phyloP scores from a whole-genome alignment of 2,113 vertebrate genomes.

The Protobothrops flavoviridis region DNA sequence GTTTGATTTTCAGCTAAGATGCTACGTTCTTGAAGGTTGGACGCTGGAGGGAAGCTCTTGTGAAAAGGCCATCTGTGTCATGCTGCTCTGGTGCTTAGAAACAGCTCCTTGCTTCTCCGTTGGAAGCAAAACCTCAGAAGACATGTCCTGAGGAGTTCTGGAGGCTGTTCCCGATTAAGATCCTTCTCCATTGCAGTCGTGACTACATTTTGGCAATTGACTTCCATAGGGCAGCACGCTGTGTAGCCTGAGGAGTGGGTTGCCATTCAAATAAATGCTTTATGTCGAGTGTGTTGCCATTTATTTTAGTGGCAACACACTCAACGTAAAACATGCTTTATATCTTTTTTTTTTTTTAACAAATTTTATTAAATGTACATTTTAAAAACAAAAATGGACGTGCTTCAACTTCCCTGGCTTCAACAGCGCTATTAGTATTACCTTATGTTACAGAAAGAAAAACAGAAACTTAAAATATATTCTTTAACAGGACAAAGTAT shows the following conservation, averaged over 20 bases:
- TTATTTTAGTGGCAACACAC: too few species aligned
- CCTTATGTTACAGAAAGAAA: too few species aligned
- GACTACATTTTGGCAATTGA: background rate
- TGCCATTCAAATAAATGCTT: background rate
- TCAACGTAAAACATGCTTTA: too few species aligned
- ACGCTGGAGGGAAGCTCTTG: background rate
- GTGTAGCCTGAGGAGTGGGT: background rate
- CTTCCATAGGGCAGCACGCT: background rate
- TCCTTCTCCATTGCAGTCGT: background rate
- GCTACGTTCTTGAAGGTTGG: background rate
- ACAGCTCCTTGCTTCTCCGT: background rate
- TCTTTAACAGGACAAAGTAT: too few species aligned
- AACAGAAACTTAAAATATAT: too few species aligned
- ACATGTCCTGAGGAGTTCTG: background rate
- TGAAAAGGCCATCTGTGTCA: background rate
- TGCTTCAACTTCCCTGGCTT: too few species aligned
- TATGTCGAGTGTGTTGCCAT: too few species aligned
- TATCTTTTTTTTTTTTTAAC: too few species aligned
- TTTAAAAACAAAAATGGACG: too few species aligned
- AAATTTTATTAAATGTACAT: too few species aligned
- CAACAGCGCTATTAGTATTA: too few species aligned
- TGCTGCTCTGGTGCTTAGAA: background rate
- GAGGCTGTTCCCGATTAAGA: background rate
- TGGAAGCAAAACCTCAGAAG: background rate
- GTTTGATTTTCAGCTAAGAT: background rate